Conservation (phyloP, 2,113 vertebrate species). For the Cercocebus atys region DNA sequence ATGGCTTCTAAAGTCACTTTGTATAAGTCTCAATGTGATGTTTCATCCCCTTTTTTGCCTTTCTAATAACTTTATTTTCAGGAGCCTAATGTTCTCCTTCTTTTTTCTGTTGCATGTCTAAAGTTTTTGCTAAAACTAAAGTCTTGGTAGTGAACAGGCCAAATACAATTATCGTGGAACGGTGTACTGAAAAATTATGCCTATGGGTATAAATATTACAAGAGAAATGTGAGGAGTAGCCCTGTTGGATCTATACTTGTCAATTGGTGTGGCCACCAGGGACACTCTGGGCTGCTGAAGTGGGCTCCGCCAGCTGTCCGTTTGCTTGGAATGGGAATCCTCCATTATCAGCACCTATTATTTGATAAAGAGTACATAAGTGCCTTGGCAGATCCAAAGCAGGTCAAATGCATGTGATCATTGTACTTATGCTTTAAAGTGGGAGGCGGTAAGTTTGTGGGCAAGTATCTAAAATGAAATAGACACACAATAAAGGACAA, state of each 20-base stretch:
- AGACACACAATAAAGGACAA: neutral
- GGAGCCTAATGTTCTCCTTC: constrained; percentile 17
- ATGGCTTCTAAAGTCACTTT: constrained; percentile 59
- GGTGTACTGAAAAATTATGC: constrained; percentile 60
- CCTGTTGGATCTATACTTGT: neutral
- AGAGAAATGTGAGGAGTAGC: neutral
- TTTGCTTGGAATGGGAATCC: neutral
- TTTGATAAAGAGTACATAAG: neutral
- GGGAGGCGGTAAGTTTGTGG: neutral
- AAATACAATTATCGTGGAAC: constrained; percentile 46
- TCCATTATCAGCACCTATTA: neutral
- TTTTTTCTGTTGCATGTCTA: constrained; percentile 61
- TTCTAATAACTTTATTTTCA: constrained; percentile 69
- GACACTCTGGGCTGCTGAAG: neutral
- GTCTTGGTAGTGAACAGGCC: constrained; percentile 33
- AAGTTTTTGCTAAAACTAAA: constrained; percentile 65
- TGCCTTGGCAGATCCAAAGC: neutral
- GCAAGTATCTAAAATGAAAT: neutral
- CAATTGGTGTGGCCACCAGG: neutral
- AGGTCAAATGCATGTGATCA: neutral
- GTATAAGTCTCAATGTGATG: constrained; percentile 38
- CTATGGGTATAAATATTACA: constrained; percentile 5
- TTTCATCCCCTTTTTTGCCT: constrained; percentile 30
- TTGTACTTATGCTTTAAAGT: neutral
- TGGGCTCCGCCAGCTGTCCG: neutral